These are phyloP conservation scores for Helicoverpa assulta DNA, from an alignment of 2,888 invertebrate species.

Conservation along the genomic window DNA sequence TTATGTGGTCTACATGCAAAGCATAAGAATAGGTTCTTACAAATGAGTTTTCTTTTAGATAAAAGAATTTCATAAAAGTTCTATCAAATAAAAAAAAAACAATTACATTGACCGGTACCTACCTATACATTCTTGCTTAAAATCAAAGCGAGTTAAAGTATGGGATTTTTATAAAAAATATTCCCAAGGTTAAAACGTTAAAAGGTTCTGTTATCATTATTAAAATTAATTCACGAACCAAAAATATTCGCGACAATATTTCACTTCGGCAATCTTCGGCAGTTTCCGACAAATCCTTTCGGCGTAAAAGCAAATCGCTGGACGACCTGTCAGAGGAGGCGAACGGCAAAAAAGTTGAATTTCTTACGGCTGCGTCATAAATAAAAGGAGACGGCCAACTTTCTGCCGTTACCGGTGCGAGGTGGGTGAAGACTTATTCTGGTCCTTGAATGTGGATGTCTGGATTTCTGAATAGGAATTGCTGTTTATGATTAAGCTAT, in stretches of 20 bases:
- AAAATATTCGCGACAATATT: conserved; percentile 33
- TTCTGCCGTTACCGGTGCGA: conserved; percentile 71
- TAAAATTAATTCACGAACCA: conserved; percentile 35
- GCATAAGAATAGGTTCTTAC: not conserved
- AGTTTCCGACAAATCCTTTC: conserved; percentile 43
- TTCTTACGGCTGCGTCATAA: conserved; percentile 79
- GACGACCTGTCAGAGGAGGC: conserved; percentile 63
- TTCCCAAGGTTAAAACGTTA: not conserved
- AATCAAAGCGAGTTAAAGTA: not conserved
- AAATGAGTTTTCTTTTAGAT: not conserved
- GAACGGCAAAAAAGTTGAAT: conserved; percentile 72
- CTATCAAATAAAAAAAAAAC: too few species aligned
- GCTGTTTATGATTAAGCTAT: not conserved
- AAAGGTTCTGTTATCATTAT: not conserved
- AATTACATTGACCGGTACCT: too few species aligned
- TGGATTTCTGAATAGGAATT: not conserved
- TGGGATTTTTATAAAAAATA: not conserved
- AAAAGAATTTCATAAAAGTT: too few species aligned
- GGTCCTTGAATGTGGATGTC: conserved; percentile 24
- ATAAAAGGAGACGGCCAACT: conserved; percentile 79
- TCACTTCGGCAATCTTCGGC: conserved; percentile 41
- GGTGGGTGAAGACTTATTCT: conserved; percentile 72
- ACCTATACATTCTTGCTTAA: not conserved
- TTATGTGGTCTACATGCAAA: conserved; percentile 1
- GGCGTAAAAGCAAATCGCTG: conserved; percentile 61